Percentiles rank a stretch among this genome's conserved stretches.
phyloP scores from a whole-genome alignment of 2,888 invertebrate species.

The Nephrocerus scutellatus region DNA sequence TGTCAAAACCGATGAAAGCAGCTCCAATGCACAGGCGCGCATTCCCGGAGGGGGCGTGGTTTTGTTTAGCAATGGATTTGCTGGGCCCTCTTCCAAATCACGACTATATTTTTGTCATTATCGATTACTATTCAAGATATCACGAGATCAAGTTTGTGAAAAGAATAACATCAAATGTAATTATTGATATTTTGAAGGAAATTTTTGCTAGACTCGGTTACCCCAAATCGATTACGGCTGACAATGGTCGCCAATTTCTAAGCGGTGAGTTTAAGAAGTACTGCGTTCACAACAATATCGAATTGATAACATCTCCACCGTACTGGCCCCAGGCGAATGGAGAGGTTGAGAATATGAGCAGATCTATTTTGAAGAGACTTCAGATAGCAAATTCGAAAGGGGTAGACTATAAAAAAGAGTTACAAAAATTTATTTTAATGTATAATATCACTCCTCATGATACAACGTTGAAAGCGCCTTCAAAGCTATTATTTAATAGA shows the following conservation, averaged over 20 bases:
- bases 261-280: constrained; percentile 14
- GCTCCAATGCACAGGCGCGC: constrained; percentile 5
- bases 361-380: constrained; percentile 10
- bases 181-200: constrained; percentile 5
- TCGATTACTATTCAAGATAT: constrained; percentile 15
- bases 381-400: constrained; percentile 8
- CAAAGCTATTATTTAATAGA: constrained; percentile 14
- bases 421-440: constrained; percentile 14
- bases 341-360: constrained; percentile 11
- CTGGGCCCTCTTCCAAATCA: constrained; percentile 16
- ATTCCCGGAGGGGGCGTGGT: constrained; percentile 6
- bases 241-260: constrained; percentile 13
- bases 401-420: constrained; percentile 10
- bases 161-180: background rate
- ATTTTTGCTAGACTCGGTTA: constrained; percentile 5
- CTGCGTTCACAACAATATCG: constrained; percentile 8
- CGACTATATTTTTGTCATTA: constrained; percentile 16
- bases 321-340: constrained; percentile 12
- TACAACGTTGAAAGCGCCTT: constrained; percentile 11
- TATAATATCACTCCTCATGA: constrained; percentile 16
- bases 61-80: constrained; percentile 8
- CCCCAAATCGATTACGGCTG: constrained; percentile 5
- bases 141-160: background rate
- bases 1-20: constrained; percentile 4
- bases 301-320: constrained; percentile 9